Percentiles rank a stretch among this genome's conserved stretches.
phyloP scores from a whole-genome alignment of 1,140 invertebrate genomes.

The Dendrolimus kikuchii region DNA sequence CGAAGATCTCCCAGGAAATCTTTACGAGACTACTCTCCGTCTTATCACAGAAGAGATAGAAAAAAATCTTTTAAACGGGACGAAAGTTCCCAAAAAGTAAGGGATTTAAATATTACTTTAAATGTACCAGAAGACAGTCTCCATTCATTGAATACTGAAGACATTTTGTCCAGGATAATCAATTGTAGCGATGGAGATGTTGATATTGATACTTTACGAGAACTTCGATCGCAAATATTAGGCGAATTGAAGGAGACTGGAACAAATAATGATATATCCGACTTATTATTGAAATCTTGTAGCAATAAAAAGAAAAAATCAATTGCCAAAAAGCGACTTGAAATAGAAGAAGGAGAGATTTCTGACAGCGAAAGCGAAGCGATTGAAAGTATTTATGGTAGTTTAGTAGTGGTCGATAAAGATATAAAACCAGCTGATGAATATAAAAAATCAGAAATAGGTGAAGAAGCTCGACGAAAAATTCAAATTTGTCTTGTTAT shows the following conservation, averaged over 20 bases:
- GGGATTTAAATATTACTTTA: slow-evolving; percentile 57
- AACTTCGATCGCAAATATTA: slow-evolving; percentile 48
- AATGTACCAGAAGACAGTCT: slow-evolving; percentile 58
- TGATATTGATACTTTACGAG: slow-evolving; percentile 54
- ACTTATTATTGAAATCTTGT: slow-evolving; percentile 59
- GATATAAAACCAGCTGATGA: slow-evolving; percentile 21
- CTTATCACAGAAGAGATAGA: slow-evolving; percentile 38
- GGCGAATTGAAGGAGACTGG: slow-evolving; percentile 58
- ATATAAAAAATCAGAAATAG: slow-evolving; percentile 22
- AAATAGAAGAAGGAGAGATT: slow-evolving; percentile 64
- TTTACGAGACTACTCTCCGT: slow-evolving; percentile 25
- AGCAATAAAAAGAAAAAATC: slow-evolving; percentile 29
- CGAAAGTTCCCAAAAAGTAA: slow-evolving; percentile 22
- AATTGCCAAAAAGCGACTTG: slow-evolving; percentile 28
- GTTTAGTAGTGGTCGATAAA: slow-evolving; percentile 38
- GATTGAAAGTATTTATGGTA: slow-evolving; percentile 60
- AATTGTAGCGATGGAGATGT: slow-evolving; percentile 57
- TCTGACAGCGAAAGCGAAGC: slow-evolving; percentile 67
- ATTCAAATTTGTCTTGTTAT: slow-evolving; percentile 60
- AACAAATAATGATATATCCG: slow-evolving; percentile 53
- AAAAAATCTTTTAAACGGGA: slow-evolving; percentile 33
- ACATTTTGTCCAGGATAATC: slow-evolving; percentile 58
- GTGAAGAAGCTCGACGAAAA: slow-evolving; percentile 33
- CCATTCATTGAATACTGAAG: slow-evolving; percentile 51
- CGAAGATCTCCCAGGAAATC: slow-evolving; percentile 26